phyloP scores from a whole-genome alignment of 23 tunicate genomes.

The Halocynthia roretzi region DNA sequence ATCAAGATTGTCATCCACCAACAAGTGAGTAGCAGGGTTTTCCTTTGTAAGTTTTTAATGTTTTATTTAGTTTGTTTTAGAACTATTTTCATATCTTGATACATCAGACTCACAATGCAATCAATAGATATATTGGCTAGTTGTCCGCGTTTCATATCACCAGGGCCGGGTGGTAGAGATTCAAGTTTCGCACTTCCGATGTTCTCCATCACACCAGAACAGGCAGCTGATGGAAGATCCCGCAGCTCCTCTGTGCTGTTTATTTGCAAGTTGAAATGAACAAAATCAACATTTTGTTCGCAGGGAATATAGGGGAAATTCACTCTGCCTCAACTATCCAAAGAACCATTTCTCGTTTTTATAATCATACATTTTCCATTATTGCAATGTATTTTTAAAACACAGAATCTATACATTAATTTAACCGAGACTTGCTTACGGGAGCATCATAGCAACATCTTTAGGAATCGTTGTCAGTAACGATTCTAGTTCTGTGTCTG shows the following conservation, averaged over 20 bases:
- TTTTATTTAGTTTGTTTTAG: neutral
- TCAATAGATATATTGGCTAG: constrained; percentile 34
- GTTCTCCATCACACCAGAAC: constrained; percentile 8
- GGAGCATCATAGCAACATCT: constrained; percentile 49
- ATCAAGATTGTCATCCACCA: constrained; percentile 5
- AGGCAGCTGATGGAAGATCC: constrained; percentile 13
- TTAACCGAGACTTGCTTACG: constrained; percentile 23
- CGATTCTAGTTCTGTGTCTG: constrained; percentile 26
- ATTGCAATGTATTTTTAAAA: too few species aligned
- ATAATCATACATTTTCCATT: too few species aligned
- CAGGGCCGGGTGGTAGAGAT: constrained; percentile 19
- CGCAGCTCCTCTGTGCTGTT: neutral
- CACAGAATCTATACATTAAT: too few species aligned
- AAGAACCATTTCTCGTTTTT: too few species aligned
- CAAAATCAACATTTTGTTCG: too few species aligned
- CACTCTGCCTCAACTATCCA: too few species aligned
- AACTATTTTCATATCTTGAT: neutral
- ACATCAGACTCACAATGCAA: constrained; percentile 22
- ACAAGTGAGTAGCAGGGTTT: neutral
- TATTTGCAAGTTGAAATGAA: too few species aligned
- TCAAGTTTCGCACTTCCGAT: constrained; percentile 21
- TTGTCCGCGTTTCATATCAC: constrained; percentile 17
- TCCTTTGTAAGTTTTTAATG: too few species aligned
- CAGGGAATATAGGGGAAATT: too few species aligned
- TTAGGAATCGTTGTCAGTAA: constrained; percentile 37